Evolutionary conservation across 2,797 vertebrate genomes (phyloP).

Genomic region (Megaceryle alcyon): DNA sequence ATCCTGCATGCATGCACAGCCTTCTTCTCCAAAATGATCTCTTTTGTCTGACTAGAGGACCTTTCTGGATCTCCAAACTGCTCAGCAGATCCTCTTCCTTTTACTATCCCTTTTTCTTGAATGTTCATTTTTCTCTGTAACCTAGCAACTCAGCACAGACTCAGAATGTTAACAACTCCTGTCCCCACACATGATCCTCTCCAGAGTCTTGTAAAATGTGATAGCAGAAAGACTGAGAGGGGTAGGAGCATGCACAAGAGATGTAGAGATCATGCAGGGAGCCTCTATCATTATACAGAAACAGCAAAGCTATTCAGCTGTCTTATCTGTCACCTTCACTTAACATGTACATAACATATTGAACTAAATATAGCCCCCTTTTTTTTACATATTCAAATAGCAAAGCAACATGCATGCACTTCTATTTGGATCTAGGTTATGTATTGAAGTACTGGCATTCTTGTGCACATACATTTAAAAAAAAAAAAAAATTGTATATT

Average conservation of each 20-base stretch:
- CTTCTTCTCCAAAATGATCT: not conserved
- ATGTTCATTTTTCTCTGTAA: conserved; percentile 74
- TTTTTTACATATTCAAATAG: conserved; percentile 70
- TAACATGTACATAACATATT: conserved; percentile 56
- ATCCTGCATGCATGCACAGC: not conserved
- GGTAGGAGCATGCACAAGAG: not conserved
- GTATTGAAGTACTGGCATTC: conserved; percentile 23
- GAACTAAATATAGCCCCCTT: conserved; percentile 55
- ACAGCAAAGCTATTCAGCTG: conserved; percentile 41
- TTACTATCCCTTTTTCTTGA: conserved; percentile 55
- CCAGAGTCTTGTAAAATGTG: conserved; percentile 51
- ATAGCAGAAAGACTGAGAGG: conserved; percentile 8
- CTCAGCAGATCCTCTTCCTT: conserved; percentile 54
- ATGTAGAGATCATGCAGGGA: not conserved
- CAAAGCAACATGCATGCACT: not conserved
- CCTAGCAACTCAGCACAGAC: conserved; percentile 70
- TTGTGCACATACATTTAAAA: not conserved
- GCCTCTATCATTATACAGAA: conserved; percentile 29
- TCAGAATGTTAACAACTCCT: conserved; percentile 67
- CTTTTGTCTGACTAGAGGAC: not conserved
- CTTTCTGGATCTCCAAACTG: conserved; percentile 28
- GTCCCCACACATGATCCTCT: conserved; percentile 60
- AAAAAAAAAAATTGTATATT: not conserved
- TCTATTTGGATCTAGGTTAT: conserved; percentile 29
- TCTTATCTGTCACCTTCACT: conserved; percentile 39